These are phyloP conservation scores for Acromyrmex charruanus DNA, from an alignment of 1,140 invertebrate species.

Conservation along the genomic window DNA sequence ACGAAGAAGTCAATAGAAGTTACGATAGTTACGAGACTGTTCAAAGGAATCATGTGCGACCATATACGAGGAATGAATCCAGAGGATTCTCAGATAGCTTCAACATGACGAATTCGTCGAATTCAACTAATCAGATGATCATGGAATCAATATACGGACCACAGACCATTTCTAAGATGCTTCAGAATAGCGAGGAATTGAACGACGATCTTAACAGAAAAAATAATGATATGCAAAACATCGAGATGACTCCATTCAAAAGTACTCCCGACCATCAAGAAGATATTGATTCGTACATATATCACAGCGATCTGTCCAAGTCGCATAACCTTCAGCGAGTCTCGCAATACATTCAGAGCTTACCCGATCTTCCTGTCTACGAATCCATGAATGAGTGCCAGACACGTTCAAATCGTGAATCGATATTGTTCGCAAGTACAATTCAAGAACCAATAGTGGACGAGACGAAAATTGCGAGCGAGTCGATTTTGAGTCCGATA, in stretches of 20 bases:
- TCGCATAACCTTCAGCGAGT: slow-evolving; percentile 81
- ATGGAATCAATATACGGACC: slow-evolving; percentile 79
- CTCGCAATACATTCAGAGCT: slow-evolving; percentile 83
- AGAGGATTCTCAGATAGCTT: slow-evolving; percentile 64
- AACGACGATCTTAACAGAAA: slow-evolving; percentile 71
- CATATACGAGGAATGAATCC: slow-evolving; percentile 74
- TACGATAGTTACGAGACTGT: slow-evolving; percentile 79
- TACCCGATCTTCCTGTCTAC: slow-evolving; percentile 81
- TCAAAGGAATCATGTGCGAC: slow-evolving; percentile 67
- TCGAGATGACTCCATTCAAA: slow-evolving; percentile 81
- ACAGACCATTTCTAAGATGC: slow-evolving; percentile 73
- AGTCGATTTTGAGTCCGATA: slow-evolving; percentile 77
- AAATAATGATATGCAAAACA: slow-evolving; percentile 73
- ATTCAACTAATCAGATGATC: slow-evolving; percentile 74
- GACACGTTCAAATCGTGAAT: slow-evolving; percentile 69
- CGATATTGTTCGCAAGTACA: slow-evolving; percentile 57
- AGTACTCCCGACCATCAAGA: slow-evolving; percentile 63
- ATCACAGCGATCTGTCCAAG: slow-evolving; percentile 37
- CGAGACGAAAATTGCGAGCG: slow-evolving; percentile 55
- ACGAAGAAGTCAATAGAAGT: slow-evolving; percentile 60
- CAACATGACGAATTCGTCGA: slow-evolving; percentile 68
- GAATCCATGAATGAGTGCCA: slow-evolving; percentile 72
- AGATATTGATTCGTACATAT: slow-evolving; percentile 61
- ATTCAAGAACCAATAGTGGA: slow-evolving; percentile 65
- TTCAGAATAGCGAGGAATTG: slow-evolving; percentile 76